Percentiles rank a stretch among this genome's conserved stretches.
Evolutionary conservation across 2,888 invertebrate genomes (phyloP).

Genomic region (Philaethria dido): DNA sequence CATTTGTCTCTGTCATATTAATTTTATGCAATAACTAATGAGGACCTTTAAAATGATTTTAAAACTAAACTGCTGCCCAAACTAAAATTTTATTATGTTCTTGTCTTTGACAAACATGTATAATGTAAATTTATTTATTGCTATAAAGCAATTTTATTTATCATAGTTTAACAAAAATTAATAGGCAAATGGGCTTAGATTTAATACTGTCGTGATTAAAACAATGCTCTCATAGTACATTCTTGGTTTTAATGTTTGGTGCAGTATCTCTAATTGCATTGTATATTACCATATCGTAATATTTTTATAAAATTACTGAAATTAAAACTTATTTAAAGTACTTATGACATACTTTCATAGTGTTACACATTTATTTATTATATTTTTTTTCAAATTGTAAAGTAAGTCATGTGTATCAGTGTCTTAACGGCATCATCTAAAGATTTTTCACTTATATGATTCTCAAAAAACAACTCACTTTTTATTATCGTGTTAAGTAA

Average conservation of each 20-base stretch:
- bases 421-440: slow-evolving; percentile 40
- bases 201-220: slow-evolving; percentile 64
- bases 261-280: slow-evolving; percentile 82
- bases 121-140: slow-evolving; percentile 37
- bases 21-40: slow-evolving; percentile 55
- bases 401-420: slow-evolving; percentile 61
- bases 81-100: slow-evolving; percentile 46
- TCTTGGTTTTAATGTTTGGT: slow-evolving; percentile 81
- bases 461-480: slow-evolving; percentile 83
- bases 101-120: slow-evolving; percentile 24
- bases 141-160: slow-evolving; percentile 47
- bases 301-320: slow-evolving; percentile 60
- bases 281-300: slow-evolving; percentile 79
- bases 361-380: not conserved
- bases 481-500: slow-evolving; percentile 65
- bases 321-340: slow-evolving; percentile 58
- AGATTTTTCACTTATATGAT: slow-evolving; percentile 49
- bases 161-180: slow-evolving; percentile 67
- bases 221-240: slow-evolving; percentile 73
- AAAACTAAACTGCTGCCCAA: slow-evolving; percentile 64
- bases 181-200: slow-evolving; percentile 79
- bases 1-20: not conserved
- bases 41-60: slow-evolving; percentile 50
- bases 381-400: slow-evolving; percentile 31
- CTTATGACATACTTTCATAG: slow-evolving; percentile 62